Conservation (phyloP, 2,888 invertebrate genomes). For the Apamea crenata region DNA sequence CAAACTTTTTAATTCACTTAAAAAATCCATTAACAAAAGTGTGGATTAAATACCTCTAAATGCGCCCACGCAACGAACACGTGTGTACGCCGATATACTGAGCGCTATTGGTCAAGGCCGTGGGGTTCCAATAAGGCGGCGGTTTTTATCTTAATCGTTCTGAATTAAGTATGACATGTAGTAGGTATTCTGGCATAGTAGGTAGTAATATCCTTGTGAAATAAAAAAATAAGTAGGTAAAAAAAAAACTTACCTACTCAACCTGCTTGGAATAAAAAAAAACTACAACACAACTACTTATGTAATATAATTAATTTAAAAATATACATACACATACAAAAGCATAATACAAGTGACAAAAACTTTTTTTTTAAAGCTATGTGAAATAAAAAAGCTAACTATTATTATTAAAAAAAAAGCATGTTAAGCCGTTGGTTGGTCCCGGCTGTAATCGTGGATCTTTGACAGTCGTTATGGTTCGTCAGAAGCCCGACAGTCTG, state of each 20-base stretch:
- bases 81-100: slow-evolving; percentile 16
- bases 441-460: too few species aligned
- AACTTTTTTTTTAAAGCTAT: neutral
- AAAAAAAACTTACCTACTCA: neutral
- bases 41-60: neutral
- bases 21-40: neutral
- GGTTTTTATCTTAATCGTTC: slow-evolving; percentile 45
- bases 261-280: neutral
- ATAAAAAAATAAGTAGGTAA: neutral
- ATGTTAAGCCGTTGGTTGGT: too few species aligned
- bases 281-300: neutral
- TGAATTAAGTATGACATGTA: slow-evolving; percentile 5
- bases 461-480: too few species aligned
- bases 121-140: slow-evolving; percentile 44
- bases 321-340: neutral
- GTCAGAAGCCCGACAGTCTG: too few species aligned
- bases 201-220: neutral
- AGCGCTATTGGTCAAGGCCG: slow-evolving; percentile 50
- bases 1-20: neutral
- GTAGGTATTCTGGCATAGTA: neutral
- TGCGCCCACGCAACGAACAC: neutral
- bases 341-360: neutral
- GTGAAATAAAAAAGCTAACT: neutral
- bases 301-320: neutral
- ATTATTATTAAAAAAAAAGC: too few species aligned